phyloP scores from a whole-genome alignment of 2,113 vertebrate genomes.

The Aphelocoma coerulescens region DNA sequence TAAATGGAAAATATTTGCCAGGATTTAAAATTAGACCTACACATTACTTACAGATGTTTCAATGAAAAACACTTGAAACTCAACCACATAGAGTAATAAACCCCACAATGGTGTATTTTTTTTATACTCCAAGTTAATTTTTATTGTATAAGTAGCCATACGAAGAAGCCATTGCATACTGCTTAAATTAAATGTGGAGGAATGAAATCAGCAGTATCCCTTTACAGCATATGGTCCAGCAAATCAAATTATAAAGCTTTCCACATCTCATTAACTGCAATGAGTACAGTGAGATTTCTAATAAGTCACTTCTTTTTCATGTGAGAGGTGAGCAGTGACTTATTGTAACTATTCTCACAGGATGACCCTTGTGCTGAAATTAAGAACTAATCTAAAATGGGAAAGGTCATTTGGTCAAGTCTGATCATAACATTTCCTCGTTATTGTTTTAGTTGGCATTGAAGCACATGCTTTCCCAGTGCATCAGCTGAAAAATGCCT shows the following conservation, averaged over 20 bases:
- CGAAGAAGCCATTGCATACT: slow-evolving; percentile 84
- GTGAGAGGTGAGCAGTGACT: slow-evolving; percentile 77
- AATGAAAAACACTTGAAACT: slow-evolving; percentile 80
- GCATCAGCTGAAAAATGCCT: slow-evolving; percentile 75
- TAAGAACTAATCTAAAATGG: slow-evolving; percentile 80
- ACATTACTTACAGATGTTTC: slow-evolving; percentile 95
- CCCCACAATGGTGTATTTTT: slow-evolving; percentile 83
- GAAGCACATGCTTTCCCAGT: slow-evolving; percentile 74
- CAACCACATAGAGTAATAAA: slow-evolving; percentile 91
- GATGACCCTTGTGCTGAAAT: slow-evolving; percentile 77
- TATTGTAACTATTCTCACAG: slow-evolving; percentile 77
- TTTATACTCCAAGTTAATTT: slow-evolving; percentile 87
- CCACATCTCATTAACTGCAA: slow-evolving; percentile 86
- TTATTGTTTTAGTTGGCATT: slow-evolving; percentile 79
- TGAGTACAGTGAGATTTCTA: slow-evolving; percentile 82
- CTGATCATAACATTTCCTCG: slow-evolving; percentile 78
- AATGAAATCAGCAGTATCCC: slow-evolving; percentile 84
- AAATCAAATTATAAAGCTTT: slow-evolving; percentile 88
- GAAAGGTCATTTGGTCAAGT: slow-evolving; percentile 81
- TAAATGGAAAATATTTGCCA: slow-evolving; percentile 83
- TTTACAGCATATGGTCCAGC: slow-evolving; percentile 83
- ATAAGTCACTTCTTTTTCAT: slow-evolving; percentile 82
- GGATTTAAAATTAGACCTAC: slow-evolving; percentile 84
- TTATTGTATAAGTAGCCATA: slow-evolving; percentile 88
- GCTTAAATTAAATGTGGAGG: slow-evolving; percentile 85